These are phyloP conservation scores for Gymnarchus niloticus DNA, from an alignment of 2,113 vertebrate genomes.

Conservation along the genomic window DNA sequence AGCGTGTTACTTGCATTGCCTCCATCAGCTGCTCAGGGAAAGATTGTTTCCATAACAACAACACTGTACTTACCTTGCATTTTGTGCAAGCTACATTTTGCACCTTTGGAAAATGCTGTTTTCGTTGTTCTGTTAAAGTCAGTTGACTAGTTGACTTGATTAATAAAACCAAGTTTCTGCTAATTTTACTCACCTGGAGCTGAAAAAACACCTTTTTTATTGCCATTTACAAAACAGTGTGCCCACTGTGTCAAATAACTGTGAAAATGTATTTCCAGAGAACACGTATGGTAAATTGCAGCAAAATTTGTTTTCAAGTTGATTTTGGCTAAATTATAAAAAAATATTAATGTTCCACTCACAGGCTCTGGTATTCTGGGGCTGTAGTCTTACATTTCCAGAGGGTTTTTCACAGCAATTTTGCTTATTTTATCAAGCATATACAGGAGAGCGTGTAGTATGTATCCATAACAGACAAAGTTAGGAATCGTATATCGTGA, in stretches of 20 bases:
- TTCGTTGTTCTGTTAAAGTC: neutral
- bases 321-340: neutral
- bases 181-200: neutral
- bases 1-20: neutral
- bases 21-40: conserved; percentile 3
- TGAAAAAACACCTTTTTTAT: neutral
- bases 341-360: neutral
- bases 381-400: neutral
- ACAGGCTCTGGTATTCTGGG: neutral
- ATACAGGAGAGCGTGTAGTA: neutral
- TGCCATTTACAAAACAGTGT: neutral
- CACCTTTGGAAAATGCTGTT: neutral
- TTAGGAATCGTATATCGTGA: neutral
- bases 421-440: neutral
- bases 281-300: too few relatives aligned
- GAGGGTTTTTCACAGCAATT: neutral
- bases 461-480: neutral
- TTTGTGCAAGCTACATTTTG: neutral
- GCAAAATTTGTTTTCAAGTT: neutral
- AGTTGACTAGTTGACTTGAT: too few relatives aligned
- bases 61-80: neutral
- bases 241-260: neutral
- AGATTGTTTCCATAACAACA: conserved; percentile 22
- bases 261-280: neutral
- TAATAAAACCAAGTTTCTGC: too few relatives aligned